Percentiles rank a stretch among this genome's conserved stretches.
Evolutionary conservation across 2,888 invertebrate genomes (phyloP).

Genomic region (Lottia gigantea): DNA sequence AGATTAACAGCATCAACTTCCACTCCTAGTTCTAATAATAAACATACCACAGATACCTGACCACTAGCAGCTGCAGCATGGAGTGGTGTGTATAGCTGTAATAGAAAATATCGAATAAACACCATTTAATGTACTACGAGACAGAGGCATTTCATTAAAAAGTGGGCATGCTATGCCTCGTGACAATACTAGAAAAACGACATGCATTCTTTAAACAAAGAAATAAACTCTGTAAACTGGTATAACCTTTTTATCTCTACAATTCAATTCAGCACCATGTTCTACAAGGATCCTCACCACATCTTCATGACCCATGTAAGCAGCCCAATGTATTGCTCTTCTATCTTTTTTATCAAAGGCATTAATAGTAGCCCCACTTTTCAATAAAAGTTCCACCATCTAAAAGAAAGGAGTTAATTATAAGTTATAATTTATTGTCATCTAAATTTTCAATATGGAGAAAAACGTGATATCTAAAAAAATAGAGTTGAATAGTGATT

Average conservation of each 20-base stretch:
- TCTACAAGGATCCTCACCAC: conserved; percentile 63
- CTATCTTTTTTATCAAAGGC: conserved; percentile 76
- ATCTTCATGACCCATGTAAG: conserved; percentile 73
- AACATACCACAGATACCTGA: conserved; percentile 68
- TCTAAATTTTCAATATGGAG: no score
- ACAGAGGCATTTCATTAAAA: no score
- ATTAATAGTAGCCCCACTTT: conserved; percentile 73
- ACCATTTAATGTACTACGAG: no score
- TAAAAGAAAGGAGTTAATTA: conserved; percentile 40
- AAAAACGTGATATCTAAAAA: no score
- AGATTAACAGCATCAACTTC: conserved; percentile 73
- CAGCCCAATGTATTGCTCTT: conserved; percentile 75
- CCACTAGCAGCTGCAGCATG: conserved; percentile 75
- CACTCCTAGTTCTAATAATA: conserved; percentile 72
- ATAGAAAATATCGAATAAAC: neutral
- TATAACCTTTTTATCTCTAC: conserved; percentile 68
- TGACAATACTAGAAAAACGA: no score
- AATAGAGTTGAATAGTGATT: no score
- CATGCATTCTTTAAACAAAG: neutral
- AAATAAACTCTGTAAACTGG: no score
- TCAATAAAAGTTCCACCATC: conserved; percentile 73
- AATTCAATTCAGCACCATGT: conserved; percentile 68
- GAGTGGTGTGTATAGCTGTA: conserved; percentile 73
- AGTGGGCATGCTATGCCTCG: no score
- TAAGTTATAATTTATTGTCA: neutral